Evolutionary conservation across 2,797 vertebrate genomes (phyloP).

Genomic region (Loriculus beryllinus): DNA sequence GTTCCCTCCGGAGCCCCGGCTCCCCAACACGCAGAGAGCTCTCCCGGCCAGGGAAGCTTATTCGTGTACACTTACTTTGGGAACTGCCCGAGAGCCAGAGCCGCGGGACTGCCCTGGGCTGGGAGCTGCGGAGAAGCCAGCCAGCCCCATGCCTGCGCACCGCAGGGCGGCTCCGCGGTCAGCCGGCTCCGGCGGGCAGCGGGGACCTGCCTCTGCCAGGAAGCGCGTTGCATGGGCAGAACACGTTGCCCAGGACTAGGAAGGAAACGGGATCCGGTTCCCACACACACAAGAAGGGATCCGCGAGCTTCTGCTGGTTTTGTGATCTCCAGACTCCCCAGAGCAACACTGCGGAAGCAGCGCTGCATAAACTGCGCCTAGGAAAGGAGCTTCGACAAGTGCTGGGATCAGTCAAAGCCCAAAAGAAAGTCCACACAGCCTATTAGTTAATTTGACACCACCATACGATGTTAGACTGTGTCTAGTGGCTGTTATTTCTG

Average conservation of each 20-base stretch:
- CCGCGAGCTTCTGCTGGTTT: neutral
- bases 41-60: neutral
- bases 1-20: accelerated
- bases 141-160: neutral
- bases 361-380: neutral
- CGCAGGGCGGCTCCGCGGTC: too few species aligned
- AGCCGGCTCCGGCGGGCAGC: too few species aligned
- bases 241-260: neutral
- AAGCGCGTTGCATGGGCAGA: neutral
- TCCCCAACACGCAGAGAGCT: accelerated
- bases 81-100: neutral
- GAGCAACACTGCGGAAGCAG: neutral
- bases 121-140: too few species aligned
- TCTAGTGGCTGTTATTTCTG: neutral
- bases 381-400: neutral
- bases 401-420: neutral
- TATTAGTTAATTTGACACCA: neutral
- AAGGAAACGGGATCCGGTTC: accelerated
- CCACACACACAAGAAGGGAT: accelerated
- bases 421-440: neutral
- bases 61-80: accelerated
- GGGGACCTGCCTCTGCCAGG: too few species aligned
- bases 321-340: neutral
- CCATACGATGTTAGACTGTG: accelerated
- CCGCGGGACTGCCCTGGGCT: neutral